Conservation (phyloP, 2,113 vertebrate species). For the Megaleporinus macrocephalus region DNA sequence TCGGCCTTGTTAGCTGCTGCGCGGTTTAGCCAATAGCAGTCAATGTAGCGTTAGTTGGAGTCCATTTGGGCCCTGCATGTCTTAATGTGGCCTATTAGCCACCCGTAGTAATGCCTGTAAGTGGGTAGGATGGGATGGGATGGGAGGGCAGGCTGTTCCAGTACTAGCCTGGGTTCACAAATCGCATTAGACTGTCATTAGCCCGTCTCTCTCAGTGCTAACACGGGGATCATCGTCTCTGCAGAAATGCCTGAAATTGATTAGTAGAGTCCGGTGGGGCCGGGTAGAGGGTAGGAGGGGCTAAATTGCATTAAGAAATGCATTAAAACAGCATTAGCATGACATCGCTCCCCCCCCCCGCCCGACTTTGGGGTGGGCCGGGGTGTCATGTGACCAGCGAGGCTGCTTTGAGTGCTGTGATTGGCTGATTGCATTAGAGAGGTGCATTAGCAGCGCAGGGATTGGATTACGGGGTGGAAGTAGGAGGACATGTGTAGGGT, state of each 20-base stretch:
- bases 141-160: constrained; percentile 61
- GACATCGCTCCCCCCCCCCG: constrained; percentile 76
- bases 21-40: constrained; percentile 48
- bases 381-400: constrained; percentile 83
- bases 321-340: constrained; percentile 89
- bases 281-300: constrained; percentile 68
- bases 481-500: constrained; percentile 62
- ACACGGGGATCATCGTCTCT: constrained; percentile 82
- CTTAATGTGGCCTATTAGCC: constrained; percentile 77
- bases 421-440: constrained; percentile 87
- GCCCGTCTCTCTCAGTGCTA: constrained; percentile 69
- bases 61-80: constrained; percentile 68
- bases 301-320: constrained; percentile 81
- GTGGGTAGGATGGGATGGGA: constrained; percentile 77
- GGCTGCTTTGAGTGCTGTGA: constrained; percentile 81
- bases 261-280: constrained; percentile 73
- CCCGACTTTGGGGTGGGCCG: constrained; percentile 65
- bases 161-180: constrained; percentile 69
- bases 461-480: constrained; percentile 83
- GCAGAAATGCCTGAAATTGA: constrained; percentile 82
- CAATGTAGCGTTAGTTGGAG: constrained; percentile 66
- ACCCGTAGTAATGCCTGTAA: constrained; percentile 76
- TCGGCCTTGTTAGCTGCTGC: constrained; percentile 2
- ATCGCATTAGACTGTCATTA: constrained; percentile 83
- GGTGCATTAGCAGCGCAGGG: constrained; percentile 84